phyloP scores from a whole-genome alignment of 2,113 vertebrate species.

The Rhinogobius similis region DNA sequence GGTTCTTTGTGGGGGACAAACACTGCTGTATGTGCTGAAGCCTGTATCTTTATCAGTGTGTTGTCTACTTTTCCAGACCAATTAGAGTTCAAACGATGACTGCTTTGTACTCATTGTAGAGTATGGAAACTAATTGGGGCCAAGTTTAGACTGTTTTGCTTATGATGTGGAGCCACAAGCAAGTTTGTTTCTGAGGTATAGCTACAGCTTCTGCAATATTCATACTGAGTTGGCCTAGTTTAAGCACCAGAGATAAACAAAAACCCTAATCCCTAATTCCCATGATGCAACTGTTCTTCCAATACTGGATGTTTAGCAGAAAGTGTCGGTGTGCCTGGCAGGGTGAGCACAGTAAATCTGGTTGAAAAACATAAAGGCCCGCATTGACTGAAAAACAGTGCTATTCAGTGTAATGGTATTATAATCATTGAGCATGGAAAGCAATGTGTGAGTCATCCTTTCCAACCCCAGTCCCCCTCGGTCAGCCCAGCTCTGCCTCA shows the following conservation, averaged over 20 bases:
- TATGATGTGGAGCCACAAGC: neutral
- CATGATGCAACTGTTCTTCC: conserved; percentile 24
- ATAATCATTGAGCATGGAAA: conserved; percentile 75
- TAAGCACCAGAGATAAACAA: neutral
- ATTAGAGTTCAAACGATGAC: conserved; percentile 48
- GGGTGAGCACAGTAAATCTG: conserved; percentile 35
- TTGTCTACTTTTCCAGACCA: conserved; percentile 41
- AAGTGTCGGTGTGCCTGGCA: conserved; percentile 32
- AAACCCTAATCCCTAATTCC: neutral
- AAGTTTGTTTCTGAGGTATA: neutral
- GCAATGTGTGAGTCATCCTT: conserved; percentile 76
- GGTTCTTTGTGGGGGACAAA: conserved; percentile 55
- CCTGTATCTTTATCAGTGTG: conserved; percentile 34
- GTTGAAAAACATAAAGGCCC: conserved; percentile 36
- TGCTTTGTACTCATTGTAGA: conserved; percentile 37
- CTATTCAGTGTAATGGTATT: conserved; percentile 73
- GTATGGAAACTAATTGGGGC: conserved; percentile 23
- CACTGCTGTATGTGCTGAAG: conserved; percentile 40
- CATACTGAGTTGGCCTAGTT: neutral
- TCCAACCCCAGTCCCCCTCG: conserved; percentile 66
- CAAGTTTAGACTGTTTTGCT: conserved; percentile 23
- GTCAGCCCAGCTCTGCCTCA: conserved; percentile 57
- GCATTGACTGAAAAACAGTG: conserved; percentile 62
- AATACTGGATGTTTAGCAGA: conserved; percentile 31
- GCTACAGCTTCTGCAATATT: neutral